phyloP scores from a whole-genome alignment of 2,113 vertebrate genomes.

The Microtus ochrogaster region DNA sequence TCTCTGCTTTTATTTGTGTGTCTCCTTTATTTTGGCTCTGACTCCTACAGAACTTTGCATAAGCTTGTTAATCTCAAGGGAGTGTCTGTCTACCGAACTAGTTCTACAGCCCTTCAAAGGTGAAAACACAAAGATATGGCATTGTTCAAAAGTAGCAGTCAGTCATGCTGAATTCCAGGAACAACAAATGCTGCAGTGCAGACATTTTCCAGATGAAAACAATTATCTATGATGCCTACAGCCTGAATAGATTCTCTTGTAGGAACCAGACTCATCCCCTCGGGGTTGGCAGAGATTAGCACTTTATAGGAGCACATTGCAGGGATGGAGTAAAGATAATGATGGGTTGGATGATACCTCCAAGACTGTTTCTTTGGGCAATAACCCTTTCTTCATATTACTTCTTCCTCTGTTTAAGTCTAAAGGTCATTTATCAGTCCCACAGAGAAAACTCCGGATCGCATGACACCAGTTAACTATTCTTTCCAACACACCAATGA shows the following conservation, averaged over 20 bases:
- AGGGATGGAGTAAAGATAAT: neutral
- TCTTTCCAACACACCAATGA: neutral
- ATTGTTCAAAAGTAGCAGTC: neutral
- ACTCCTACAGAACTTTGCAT: neutral
- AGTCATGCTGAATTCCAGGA: neutral
- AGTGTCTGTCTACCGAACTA: neutral
- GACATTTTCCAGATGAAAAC: neutral
- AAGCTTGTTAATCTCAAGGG: neutral
- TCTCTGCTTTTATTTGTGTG: neutral
- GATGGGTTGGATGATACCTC: neutral
- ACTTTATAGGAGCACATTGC: neutral
- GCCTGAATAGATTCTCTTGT: neutral
- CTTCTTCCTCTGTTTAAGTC: neutral
- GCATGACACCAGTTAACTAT: too few relatives aligned
- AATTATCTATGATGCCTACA: neutral
- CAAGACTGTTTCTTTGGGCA: neutral
- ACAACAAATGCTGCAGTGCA: neutral
- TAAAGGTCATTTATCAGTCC: neutral
- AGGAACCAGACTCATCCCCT: neutral
- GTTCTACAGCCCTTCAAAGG: neutral
- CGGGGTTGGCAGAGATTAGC: neutral
- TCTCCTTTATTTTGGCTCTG: neutral
- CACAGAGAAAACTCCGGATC: neutral
- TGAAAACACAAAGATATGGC: neutral
- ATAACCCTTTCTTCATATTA: neutral